Evolutionary conservation across 2,797 vertebrate species (phyloP), one percentile per base, ranked within the genome.

Genomic region (Chromobotia macracanthus): DNA sequence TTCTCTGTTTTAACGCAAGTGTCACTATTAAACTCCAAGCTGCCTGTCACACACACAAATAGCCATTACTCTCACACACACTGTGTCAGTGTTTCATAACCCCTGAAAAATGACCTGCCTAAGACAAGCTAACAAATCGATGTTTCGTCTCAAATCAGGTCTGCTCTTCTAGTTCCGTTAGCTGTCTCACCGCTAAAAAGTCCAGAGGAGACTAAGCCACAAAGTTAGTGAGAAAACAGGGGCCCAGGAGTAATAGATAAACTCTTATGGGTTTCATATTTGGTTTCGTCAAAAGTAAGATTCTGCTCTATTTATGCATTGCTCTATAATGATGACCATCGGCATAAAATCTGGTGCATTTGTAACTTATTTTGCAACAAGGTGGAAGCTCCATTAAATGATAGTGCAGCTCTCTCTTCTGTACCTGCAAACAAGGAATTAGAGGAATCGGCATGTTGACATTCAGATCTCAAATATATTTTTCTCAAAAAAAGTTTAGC

Each of bases 1-100:
- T 74, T 81, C 68, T 79, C 61, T 70, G 82, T 77, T 81, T 79
- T 58, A 75, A 21, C 58, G 81, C 75, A 73, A 82, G 69, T 77
- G 75, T 75, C 69, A 63, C 79, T 77, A 72, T 82, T 79, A 81
- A 77, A 81, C 75, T 75, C 68, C 7, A 12, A 31, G 38, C 76
- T 79, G 71, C 75, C 66, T 80, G 75, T 78, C 31, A 63, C 55
- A 55, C 38, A 64, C 46, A 71, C 55, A 23, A 61, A 55, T 28
- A 35, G 19, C 18, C 5, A 23, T 18, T 38, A 70, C 13, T 70
- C 28, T 60, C n/a, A 48, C 66, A 60, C n/a, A 48, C 41, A 68
- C 38, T 41, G 44, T 72, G 65, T 58, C 67, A 65, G 41, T 51
- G 16, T 31, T 25, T 55, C 60, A 18, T 50, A 60, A 53, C 51